Percentiles rank a stretch among this genome's conserved stretches.
These are phyloP conservation scores for Frieseomelitta varia DNA, from an alignment of 1,140 invertebrate genomes.

Conservation along the genomic window DNA sequence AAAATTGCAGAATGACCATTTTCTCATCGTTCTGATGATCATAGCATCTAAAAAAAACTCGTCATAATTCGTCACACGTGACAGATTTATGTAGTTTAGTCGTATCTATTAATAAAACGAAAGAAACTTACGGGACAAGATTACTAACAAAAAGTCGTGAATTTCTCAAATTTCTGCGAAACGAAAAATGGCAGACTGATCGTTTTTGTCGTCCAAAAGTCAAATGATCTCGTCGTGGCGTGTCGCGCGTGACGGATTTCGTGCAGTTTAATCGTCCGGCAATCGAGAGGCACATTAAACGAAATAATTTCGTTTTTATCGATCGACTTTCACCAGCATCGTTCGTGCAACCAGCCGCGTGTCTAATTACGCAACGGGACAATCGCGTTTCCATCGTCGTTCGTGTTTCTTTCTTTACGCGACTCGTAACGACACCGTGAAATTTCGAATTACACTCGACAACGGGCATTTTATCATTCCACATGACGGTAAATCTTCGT, in stretches of 20 bases:
- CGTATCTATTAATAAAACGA: too few species aligned
- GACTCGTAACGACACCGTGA: not conserved
- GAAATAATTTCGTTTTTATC: slow-evolving; percentile 50
- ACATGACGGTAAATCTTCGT: slow-evolving; percentile 38
- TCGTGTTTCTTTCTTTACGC: not conserved
- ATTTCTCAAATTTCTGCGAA: too few species aligned
- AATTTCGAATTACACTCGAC: slow-evolving; percentile 24
- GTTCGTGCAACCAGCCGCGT: not conserved
- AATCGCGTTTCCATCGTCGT: slow-evolving; percentile 20
- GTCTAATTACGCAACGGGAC: slow-evolving; percentile 39
- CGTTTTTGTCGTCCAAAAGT: too few species aligned
- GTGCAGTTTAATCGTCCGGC: not conserved
- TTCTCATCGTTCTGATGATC: too few species aligned
- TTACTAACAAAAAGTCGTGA: too few species aligned
- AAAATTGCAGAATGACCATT: too few species aligned
- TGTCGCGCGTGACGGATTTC: not conserved
- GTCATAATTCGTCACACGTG: not conserved
- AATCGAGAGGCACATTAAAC: not conserved
- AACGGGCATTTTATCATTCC: slow-evolving; percentile 40
- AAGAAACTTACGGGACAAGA: too few species aligned
- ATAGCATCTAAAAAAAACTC: too few species aligned
- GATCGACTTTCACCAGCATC: slow-evolving; percentile 48
- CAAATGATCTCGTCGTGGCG: too few species aligned
- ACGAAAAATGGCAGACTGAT: too few species aligned
- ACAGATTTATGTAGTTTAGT: too few species aligned